These are phyloP conservation scores for Troides oblongomaculatus DNA, from an alignment of 2,888 invertebrate species.

Conservation along the genomic window DNA sequence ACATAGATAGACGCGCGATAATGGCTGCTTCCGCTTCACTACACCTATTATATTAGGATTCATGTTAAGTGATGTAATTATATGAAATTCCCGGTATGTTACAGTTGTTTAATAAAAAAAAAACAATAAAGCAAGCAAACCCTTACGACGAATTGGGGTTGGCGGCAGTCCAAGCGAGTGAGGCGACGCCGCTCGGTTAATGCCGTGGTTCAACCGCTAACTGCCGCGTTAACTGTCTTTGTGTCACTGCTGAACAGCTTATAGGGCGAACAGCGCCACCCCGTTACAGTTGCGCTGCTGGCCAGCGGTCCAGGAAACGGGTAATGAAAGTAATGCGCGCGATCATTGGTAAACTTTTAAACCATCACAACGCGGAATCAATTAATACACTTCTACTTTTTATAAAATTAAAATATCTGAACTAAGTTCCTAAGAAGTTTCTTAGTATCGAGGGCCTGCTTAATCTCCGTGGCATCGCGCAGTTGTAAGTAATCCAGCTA, in stretches of 20 bases:
- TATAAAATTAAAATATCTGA: too few relatives aligned
- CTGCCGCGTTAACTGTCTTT: constrained; percentile 32
- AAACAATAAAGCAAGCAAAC: constrained; percentile 31
- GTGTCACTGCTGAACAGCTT: constrained; percentile 19
- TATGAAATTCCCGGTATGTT: too few relatives aligned
- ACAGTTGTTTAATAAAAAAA: neutral
- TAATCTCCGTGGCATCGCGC: too few relatives aligned
- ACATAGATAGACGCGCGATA: too few relatives aligned
- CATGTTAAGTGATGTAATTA: too few relatives aligned
- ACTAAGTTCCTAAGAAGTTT: too few relatives aligned
- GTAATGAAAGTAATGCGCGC: constrained; percentile 3
- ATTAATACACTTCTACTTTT: too few relatives aligned
- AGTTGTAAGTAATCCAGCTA: too few relatives aligned
- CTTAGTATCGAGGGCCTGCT: too few relatives aligned
- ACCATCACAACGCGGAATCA: neutral
- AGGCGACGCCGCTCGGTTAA: constrained; percentile 10
- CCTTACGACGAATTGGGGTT: constrained; percentile 30
- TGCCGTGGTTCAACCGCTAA: constrained; percentile 19
- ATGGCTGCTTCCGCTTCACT: too few relatives aligned
- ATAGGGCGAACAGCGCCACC: constrained; percentile 9
- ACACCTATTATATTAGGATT: too few relatives aligned
- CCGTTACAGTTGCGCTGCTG: constrained; percentile 29
- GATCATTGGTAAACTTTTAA: neutral
- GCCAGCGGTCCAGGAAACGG: constrained; percentile 24
- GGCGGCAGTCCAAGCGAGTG: constrained; percentile 31